Conservation (phyloP, 1,140 invertebrate genomes). For the Diprion similis region DNA sequence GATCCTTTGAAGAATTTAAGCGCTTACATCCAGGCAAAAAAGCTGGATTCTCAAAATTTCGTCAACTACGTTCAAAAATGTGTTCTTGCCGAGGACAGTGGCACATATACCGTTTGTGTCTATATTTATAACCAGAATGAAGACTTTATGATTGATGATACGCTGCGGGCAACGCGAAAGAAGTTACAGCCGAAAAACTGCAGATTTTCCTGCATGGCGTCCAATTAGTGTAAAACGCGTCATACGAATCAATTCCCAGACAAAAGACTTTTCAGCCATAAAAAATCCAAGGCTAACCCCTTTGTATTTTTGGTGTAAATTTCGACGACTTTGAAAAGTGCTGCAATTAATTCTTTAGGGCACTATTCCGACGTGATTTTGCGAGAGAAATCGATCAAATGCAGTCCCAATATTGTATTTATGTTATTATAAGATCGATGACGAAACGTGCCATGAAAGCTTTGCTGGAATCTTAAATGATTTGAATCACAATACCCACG, state of each 20-base stretch:
- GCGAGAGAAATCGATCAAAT: too few species aligned
- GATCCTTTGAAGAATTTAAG: constrained; percentile 22
- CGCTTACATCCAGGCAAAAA: constrained; percentile 17
- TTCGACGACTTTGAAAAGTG: too few species aligned
- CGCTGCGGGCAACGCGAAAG: neutral
- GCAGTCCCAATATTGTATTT: too few species aligned
- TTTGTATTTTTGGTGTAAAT: too few species aligned
- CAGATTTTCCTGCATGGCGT: too few species aligned
- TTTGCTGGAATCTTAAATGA: neutral
- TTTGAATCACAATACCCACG: neutral
- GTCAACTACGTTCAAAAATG: constrained; percentile 28
- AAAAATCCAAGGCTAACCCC: too few species aligned
- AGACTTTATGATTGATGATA: constrained; percentile 33
- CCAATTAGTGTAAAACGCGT: too few species aligned
- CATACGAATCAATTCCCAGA: too few species aligned
- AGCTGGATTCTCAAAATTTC: constrained; percentile 37
- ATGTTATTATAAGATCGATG: neutral
- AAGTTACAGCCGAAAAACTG: too few species aligned
- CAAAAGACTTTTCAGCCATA: too few species aligned
- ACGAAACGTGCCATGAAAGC: neutral
- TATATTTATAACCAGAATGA: constrained; percentile 37
- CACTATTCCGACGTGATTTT: too few species aligned
- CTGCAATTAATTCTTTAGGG: too few species aligned
- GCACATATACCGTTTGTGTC: constrained; percentile 36
- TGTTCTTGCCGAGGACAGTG: constrained; percentile 29